phyloP scores from a whole-genome alignment of 2,888 invertebrate species.

The Cylindroiulus punctatus region DNA sequence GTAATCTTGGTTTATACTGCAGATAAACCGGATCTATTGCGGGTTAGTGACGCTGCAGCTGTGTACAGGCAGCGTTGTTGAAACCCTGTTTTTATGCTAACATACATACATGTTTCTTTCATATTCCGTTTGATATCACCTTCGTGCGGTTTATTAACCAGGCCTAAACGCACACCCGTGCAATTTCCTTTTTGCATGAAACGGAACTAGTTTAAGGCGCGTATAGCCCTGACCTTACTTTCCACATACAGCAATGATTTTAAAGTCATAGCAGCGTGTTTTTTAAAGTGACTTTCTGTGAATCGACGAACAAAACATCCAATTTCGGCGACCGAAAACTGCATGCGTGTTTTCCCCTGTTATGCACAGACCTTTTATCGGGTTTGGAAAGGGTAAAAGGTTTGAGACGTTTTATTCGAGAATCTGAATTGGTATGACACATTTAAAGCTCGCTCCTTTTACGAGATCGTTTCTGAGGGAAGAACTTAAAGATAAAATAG shows the following conservation, averaged over 20 bases:
- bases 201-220: background rate
- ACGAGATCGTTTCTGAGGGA: too few species aligned
- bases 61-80: background rate
- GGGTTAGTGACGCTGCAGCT: slow-evolving; percentile 19
- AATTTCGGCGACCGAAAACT: too few species aligned
- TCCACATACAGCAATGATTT: background rate
- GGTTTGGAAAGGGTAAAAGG: too few species aligned
- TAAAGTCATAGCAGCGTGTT: background rate
- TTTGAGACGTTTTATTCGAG: too few species aligned
- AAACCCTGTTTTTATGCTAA: background rate
- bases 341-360: too few species aligned
- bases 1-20: slow-evolving; percentile 1
- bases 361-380: too few species aligned
- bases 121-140: background rate
- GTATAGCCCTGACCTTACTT: background rate
- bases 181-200: background rate
- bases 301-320: too few species aligned
- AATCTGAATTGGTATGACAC: too few species aligned
- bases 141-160: slow-evolving; percentile 27
- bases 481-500: too few species aligned
- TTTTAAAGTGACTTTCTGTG: too few species aligned
- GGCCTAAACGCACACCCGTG: background rate
- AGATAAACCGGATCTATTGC: background rate
- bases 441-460: too few species aligned
- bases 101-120: background rate